Evolutionary conservation across 2,113 vertebrate genomes (phyloP).

Genomic region (Jacana jacana): DNA sequence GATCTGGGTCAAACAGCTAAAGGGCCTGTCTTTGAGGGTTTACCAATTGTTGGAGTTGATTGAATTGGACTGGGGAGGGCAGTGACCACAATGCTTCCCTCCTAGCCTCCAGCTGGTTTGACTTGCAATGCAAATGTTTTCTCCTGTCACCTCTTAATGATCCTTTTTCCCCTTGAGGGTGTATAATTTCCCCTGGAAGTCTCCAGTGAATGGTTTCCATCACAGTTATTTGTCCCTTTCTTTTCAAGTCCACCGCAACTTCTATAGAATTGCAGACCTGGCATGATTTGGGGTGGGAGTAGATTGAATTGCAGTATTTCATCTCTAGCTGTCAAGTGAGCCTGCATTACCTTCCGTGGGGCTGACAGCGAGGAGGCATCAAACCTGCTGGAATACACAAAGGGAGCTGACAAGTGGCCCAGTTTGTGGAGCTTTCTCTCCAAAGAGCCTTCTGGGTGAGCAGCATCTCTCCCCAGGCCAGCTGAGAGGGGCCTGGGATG

Average conservation of each 20-base stretch:
- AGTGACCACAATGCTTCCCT: constrained; percentile 49
- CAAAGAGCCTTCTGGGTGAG: fast-evolving
- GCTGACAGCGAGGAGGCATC: neutral
- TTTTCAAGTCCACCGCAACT: neutral
- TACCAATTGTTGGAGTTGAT: constrained; percentile 47
- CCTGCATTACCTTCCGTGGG: neutral
- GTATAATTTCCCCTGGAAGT: constrained; percentile 46
- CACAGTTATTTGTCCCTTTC: constrained; percentile 34
- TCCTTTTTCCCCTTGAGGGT: constrained; percentile 6
- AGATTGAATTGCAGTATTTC: constrained; percentile 21
- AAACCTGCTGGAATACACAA: neutral
- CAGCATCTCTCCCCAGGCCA: neutral
- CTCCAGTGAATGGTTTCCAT: constrained; percentile 46
- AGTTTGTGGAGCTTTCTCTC: neutral
- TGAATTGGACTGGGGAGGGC: constrained; percentile 57
- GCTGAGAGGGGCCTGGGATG: neutral
- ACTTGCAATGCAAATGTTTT: constrained; percentile 62
- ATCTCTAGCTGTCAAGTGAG: neutral
- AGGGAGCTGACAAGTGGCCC: neutral
- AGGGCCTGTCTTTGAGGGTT: constrained; percentile 49
- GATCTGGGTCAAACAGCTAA: constrained; percentile 44
- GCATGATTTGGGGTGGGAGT: neutral
- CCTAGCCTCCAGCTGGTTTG: constrained; percentile 54
- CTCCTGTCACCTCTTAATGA: constrained; percentile 54
- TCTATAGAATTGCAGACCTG: constrained; percentile 1